Percentiles rank a stretch among this genome's conserved stretches.
phyloP scores from a whole-genome alignment of 2,888 invertebrate genomes.

The Habroteleia sp. region DNA sequence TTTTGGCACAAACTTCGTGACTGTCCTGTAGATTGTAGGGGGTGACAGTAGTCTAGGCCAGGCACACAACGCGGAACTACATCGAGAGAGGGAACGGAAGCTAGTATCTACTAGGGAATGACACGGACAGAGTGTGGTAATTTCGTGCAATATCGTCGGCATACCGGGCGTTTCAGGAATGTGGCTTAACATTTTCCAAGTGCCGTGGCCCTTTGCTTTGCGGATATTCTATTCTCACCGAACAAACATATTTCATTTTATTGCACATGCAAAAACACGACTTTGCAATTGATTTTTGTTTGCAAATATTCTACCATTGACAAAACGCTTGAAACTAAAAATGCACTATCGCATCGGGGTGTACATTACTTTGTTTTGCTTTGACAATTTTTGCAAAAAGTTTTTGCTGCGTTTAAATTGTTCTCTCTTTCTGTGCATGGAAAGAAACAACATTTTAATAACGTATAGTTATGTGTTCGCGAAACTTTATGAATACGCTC shows the following conservation, averaged over 20 bases:
- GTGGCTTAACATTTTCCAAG: conserved; percentile 79
- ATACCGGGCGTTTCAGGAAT: conserved; percentile 79
- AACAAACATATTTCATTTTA: conserved; percentile 64
- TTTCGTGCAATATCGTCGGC: conserved; percentile 79
- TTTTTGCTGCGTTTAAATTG: too few relatives aligned
- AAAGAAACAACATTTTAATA: too few relatives aligned
- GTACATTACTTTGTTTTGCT: too few relatives aligned
- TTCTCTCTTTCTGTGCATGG: too few relatives aligned
- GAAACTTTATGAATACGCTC: too few relatives aligned
- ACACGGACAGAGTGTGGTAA: conserved; percentile 80
- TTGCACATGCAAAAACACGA: conserved; percentile 51
- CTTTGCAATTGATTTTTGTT: conserved; percentile 57
- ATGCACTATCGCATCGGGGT: background rate
- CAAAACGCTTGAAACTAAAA: conserved; percentile 7
- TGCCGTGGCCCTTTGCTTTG: conserved; percentile 64
- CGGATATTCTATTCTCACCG: conserved; percentile 57
- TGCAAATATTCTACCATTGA: conserved; percentile 33
- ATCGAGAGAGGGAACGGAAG: conserved; percentile 51
- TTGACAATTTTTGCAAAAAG: too few relatives aligned
- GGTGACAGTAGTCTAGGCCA: conserved; percentile 55
- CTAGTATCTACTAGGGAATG: conserved; percentile 71
- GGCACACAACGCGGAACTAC: conserved; percentile 43
- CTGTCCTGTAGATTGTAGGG: conserved; percentile 59
- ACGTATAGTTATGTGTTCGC: too few relatives aligned
- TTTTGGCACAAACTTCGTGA: conserved; percentile 63